Conservation (phyloP, 2,113 vertebrate genomes). For the Nettapus auritus region DNA sequence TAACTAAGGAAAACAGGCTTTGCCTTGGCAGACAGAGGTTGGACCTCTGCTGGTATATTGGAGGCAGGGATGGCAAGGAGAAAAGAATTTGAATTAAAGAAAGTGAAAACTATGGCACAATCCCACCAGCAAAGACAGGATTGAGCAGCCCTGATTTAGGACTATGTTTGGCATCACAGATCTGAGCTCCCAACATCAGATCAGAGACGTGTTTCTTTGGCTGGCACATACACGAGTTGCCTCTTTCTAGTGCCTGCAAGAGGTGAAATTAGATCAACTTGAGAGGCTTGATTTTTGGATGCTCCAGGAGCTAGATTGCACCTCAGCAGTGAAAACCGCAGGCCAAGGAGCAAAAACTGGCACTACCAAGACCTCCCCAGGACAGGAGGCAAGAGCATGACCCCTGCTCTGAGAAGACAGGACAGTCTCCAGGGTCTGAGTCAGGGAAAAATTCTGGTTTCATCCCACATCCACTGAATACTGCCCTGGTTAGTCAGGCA, state of each 20-base stretch:
- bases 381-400: rapidly evolving
- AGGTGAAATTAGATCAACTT: too few relatives aligned
- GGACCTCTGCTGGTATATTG: rapidly evolving
- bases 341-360: neutral
- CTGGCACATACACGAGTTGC: neutral
- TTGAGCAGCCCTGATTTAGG: neutral
- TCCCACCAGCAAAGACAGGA: neutral
- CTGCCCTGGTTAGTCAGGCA: rapidly evolving
- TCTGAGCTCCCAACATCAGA: rapidly evolving
- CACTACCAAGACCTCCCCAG: neutral
- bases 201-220: neutral
- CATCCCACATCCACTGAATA: rapidly evolving
- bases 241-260: rapidly evolving
- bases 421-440: neutral
- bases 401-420: neutral
- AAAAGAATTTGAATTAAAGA: neutral
- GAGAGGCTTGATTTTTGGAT: neutral
- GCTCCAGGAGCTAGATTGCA: neutral
- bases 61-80: neutral
- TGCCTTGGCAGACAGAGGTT: neutral
- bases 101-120: rapidly evolving
- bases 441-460: neutral
- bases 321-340: neutral
- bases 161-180: neutral
- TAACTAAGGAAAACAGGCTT: neutral